These are phyloP conservation scores for Omphaloscelis lunosa DNA, from an alignment of 2,888 invertebrate genomes.

Conservation along the genomic window DNA sequence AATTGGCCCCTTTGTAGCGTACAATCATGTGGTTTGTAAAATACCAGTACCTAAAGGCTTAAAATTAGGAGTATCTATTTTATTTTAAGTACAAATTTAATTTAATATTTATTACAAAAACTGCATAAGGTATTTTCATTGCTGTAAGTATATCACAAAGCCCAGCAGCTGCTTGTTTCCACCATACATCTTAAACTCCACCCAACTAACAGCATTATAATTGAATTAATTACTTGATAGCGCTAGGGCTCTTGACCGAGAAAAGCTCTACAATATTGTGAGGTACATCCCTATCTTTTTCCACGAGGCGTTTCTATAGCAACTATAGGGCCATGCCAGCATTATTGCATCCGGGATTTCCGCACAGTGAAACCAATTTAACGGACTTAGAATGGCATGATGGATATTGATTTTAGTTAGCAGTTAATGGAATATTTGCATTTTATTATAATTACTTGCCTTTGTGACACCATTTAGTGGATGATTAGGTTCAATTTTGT, in stretches of 20 bases:
- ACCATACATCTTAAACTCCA: not conserved
- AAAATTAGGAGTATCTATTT: not conserved
- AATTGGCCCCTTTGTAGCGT: not conserved
- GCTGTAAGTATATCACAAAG: not conserved
- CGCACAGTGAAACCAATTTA: conserved; percentile 56
- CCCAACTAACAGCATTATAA: conserved; percentile 27
- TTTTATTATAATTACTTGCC: not conserved
- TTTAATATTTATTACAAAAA: not conserved
- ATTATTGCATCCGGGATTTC: conserved; percentile 64
- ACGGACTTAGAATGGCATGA: not conserved
- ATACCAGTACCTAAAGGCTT: not conserved
- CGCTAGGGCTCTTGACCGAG: conserved; percentile 47
- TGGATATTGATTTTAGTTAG: conserved; percentile 6
- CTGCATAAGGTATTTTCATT: not conserved
- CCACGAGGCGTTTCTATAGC: conserved; percentile 60
- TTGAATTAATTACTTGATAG: conserved; percentile 27
- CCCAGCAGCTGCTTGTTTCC: too few relatives aligned
- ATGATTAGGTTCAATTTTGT: not conserved
- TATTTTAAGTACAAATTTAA: not conserved
- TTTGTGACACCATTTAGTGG: not conserved
- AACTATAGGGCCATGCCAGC: conserved; percentile 33
- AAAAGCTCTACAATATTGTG: conserved; percentile 25
- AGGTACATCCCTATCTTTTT: conserved; percentile 43
- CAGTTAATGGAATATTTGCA: not conserved
- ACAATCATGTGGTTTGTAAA: not conserved